These are phyloP conservation scores for Lamellibrachia columna DNA, from an alignment of 2,888 invertebrate genomes.

Conservation along the genomic window DNA sequence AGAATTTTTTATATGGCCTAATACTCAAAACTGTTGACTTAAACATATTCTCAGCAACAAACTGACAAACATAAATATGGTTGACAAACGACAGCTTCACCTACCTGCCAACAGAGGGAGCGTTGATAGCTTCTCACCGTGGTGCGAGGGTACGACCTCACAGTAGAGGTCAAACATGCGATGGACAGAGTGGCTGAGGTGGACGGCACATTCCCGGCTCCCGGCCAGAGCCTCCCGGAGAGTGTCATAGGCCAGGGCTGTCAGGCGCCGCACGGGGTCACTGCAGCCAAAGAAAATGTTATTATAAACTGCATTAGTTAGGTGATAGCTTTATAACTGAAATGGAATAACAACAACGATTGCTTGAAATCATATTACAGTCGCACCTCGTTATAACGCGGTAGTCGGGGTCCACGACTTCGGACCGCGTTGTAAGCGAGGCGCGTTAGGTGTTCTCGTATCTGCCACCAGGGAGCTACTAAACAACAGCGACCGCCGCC, in stretches of 20 bases:
- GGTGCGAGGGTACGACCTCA: conserved; percentile 42
- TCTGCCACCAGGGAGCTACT: too few species aligned
- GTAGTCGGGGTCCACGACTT: too few species aligned
- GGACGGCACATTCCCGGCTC: conserved; percentile 37
- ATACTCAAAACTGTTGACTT: neutral
- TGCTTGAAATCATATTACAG: too few species aligned
- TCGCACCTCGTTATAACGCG: too few species aligned
- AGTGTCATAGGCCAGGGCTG: conserved; percentile 39
- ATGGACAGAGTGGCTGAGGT: conserved; percentile 36
- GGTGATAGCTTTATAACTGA: too few species aligned
- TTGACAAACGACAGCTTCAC: neutral
- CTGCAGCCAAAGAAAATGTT: conserved; percentile 29
- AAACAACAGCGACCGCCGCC: too few species aligned
- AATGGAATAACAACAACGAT: neutral
- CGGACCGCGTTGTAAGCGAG: too few species aligned
- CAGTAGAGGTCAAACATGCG: conserved; percentile 43
- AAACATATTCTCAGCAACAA: neutral
- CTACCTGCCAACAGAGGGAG: conserved; percentile 41
- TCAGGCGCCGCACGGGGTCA: conserved; percentile 35
- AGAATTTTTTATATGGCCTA: too few species aligned
- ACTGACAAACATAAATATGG: neutral
- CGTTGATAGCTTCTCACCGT: conserved; percentile 36
- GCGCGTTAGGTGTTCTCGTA: too few species aligned
- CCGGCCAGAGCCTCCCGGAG: conserved; percentile 35
- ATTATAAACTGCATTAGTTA: neutral